These are phyloP conservation scores for Erebia aethiops DNA, from an alignment of 2,888 invertebrate species.

Conservation along the genomic window DNA sequence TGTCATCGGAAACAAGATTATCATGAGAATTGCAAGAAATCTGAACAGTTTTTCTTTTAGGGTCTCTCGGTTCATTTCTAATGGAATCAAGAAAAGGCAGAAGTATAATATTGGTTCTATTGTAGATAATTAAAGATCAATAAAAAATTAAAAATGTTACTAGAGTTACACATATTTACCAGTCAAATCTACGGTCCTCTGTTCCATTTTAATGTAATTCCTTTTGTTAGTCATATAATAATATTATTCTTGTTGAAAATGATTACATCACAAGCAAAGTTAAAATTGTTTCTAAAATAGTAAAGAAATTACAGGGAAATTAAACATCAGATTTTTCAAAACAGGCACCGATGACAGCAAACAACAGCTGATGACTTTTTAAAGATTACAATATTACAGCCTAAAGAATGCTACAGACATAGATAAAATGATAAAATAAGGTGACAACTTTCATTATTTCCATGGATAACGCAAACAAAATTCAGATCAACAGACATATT, in stretches of 20 bases:
- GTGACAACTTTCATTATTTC: no score
- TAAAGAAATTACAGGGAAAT: neutral
- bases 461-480: no score
- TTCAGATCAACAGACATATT: no score
- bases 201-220: neutral
- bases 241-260: neutral
- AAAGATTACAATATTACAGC: no score
- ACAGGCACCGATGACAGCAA: no score
- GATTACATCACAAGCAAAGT: neutral
- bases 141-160: neutral
- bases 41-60: conserved; percentile 50
- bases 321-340: neutral
- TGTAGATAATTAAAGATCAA: neutral
- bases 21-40: conserved; percentile 47
- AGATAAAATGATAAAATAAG: no score
- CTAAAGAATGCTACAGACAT: no score
- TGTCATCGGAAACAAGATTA: conserved; percentile 54
- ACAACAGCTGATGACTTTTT: no score
- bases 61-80: conserved; percentile 48
- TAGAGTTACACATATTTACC: neutral
- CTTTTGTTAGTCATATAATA: conserved; percentile 1
- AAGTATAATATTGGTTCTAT: neutral
- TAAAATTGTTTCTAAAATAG: neutral
- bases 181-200: neutral
- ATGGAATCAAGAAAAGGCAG: conserved; percentile 35